Evolutionary conservation across 2,113 vertebrate genomes (phyloP).

Genomic region (Oophaga pumilio): DNA sequence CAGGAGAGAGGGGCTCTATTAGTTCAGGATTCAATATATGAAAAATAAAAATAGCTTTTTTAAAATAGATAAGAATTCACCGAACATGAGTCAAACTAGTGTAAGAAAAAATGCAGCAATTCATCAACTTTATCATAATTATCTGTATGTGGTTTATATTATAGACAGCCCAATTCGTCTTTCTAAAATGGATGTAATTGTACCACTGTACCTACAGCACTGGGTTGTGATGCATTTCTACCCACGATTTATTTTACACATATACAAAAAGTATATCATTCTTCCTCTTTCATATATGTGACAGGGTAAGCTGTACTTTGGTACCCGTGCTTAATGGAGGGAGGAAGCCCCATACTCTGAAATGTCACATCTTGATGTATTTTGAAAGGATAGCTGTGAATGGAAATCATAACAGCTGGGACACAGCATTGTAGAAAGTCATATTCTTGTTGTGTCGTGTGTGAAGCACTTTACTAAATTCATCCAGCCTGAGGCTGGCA

Average conservation of each 20-base stretch:
- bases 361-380: slow-evolving; percentile 45
- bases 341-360: slow-evolving; percentile 19
- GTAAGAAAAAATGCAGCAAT: too few relatives aligned
- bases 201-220: background rate
- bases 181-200: background rate
- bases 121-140: too few relatives aligned
- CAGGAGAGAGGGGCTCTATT: background rate
- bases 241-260: background rate
- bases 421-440: slow-evolving; percentile 42
- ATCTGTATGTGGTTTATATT: too few relatives aligned
- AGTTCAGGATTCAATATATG: background rate
- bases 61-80: background rate
- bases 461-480: slow-evolving; percentile 53
- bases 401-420: slow-evolving; percentile 56
- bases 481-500: slow-evolving; percentile 48
- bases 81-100: too few relatives aligned
- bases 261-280: background rate
- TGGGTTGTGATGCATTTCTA: background rate
- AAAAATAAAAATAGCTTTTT: background rate
- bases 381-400: slow-evolving; percentile 55
- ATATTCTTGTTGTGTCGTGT: slow-evolving; percentile 54
- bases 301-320: background rate
- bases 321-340: background rate
- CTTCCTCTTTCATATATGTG: background rate
- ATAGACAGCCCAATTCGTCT: background rate